Evolutionary conservation across 2,888 invertebrate genomes (phyloP), one percentile per base, ranked within the genome.

Genomic region (Actias luna): DNA sequence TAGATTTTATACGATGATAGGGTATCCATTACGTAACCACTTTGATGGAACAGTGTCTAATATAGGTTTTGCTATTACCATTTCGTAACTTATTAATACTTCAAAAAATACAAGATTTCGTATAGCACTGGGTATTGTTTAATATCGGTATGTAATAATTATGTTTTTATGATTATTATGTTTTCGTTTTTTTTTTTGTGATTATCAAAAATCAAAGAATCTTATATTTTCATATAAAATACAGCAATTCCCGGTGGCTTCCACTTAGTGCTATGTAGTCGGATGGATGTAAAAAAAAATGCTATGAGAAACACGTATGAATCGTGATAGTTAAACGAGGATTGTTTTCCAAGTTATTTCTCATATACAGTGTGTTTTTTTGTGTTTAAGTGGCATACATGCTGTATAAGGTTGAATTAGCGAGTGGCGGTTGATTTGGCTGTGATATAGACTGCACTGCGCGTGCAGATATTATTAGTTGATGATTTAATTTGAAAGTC

Each of bases 361-460:
- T 39, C 14, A 1, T 7, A 12, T 33, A 33, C 12, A 7, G 33
- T 7, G 33, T 33, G 33, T 33, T 33, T 33, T 33, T 1, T 33
- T 33, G 33, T 33, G 7, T 61, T 14, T 55, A 33, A 42, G 2
- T 10, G 22, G 22, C 29, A 3, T 4, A 50, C 18, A n/a, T n/a
- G n/a, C 31, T 5, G 14, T 39, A 31, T 8, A 58, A 39, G 31
- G 31, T 57, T 39, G 22, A 8, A 18, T 16, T 33, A 57, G 70
- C 64, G 69, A 63, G 83, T 80, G 85, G 83, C 78, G 87, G 84
- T 78, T 79, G 74, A 80, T 77, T 85, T 84, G 89, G 88, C 90
- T 91, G 90, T 90, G 90, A 90, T 89, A 88, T 76, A 74, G 66
- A 65, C 7, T 61, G 73, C 70, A 77, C 65, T 69, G 67, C 63